Evolutionary conservation across 2,113 vertebrate genomes (phyloP), one percentile per base, ranked within the genome.

Genomic region (Alexandromys fortis): DNA sequence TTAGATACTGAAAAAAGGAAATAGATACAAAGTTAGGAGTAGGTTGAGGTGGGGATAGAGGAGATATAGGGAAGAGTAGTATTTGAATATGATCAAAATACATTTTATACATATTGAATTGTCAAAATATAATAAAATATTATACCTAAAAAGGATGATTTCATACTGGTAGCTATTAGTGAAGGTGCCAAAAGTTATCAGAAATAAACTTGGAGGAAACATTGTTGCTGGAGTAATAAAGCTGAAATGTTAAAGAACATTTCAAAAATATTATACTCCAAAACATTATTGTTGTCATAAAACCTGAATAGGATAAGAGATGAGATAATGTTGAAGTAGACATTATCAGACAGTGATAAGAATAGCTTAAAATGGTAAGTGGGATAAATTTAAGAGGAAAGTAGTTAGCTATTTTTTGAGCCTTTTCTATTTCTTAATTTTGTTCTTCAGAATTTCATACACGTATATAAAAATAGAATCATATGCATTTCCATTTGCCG

Each of bases 261-360:
- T 88, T 93, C 61, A 76, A 78, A 94, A 88, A 21, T 52, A 76
- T 35, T 61, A 55, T 4, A 81, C 89, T 96, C 35, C 49, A 58
- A 93, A 96, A 81, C 52, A 86, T 88, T 58, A 91, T 72, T 86
- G 14, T 93, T 91, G 49, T 93, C 75, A 94, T 79, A 88, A 65
- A 87, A 61, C 17, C 86, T 14, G 30, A 94, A 85, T 75, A 91
- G 82, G 58, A 13, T 85, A 88, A 76, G 67, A 73, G 92, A 61
- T 45, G 16, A 93, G 86, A 63, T 28, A 94, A 55, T 81, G 68
- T 38, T 88, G 87, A 68, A 85, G 33, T 17, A 72, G 55, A 14
- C 13, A 26, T 75, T 72, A 63, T 63, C 35, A 91, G 70, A 79
- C 13, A 92, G 26, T 7, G 67, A 21, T 35, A 79, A 72, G 45